Evolutionary conservation across 2,113 vertebrate species (phyloP), one percentile per base, ranked within the genome.

Genomic region (Ciconia stormi): DNA sequence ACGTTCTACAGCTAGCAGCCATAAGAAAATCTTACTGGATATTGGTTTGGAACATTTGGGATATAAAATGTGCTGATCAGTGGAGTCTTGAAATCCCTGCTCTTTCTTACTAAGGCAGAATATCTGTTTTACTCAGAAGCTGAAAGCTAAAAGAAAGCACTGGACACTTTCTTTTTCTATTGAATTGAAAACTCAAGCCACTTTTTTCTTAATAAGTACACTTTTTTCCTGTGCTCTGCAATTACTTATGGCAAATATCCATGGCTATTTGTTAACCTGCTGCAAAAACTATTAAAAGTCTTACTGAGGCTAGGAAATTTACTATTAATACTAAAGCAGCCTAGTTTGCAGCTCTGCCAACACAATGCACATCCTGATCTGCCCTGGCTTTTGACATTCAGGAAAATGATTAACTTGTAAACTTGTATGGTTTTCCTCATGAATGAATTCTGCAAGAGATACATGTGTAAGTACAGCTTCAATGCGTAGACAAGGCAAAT

Each of bases 391-490:
- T 92, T 96, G 94, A 86, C 92, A 82, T 94, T 87, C 91, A 82
- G 87, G 94, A 69, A 74, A 97, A 97, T 98, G 1, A 98, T 97
- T 97, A 97, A 97, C 97, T 86, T 87, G 47, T 74, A 66, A 74
- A 58, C 94, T 87, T 94, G 85, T 91, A 66, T 52, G 36, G 77
- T 94, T 96, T 97, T 97, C 96, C 89, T 97, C 95, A 92, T 97
- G 96, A 97, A 98, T 97, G 96, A 95, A 89, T 95, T 94, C 95
- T 97, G 92, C 91, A 92, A 89, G 82, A 95, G 92, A 89, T 95
- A 94, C 93, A 83, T 42, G 53, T 97, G 87, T 97, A 94, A 94
- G 80, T 76, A 95, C 85, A 87, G 61, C 83, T 90, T 89, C 87
- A 87, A 36, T 81, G 69, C 4, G 20, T 90, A 96, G 82, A 80